phyloP scores from a whole-genome alignment of 2,113 vertebrate genomes.

The Manacus vitellinus region DNA sequence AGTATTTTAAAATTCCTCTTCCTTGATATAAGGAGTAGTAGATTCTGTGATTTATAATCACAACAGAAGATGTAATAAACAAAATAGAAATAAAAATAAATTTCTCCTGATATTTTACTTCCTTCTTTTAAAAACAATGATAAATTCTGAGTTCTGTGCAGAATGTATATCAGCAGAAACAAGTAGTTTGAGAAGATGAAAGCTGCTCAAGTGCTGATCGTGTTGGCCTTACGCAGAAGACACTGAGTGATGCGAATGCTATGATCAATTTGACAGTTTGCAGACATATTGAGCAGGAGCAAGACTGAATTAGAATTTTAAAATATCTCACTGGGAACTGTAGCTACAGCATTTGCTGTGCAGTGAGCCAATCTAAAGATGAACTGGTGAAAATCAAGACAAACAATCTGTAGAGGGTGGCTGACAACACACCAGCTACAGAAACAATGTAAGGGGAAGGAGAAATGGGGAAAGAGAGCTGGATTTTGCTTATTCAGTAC shows the following conservation, averaged over 20 bases:
- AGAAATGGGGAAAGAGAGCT: not conserved
- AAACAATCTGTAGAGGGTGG: not conserved
- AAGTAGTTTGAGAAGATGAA: not conserved
- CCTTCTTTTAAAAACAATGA: not conserved
- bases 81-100: not conserved
- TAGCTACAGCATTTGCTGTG: not conserved
- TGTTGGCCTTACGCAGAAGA: not conserved
- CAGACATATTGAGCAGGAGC: not conserved
- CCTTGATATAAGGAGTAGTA: not conserved
- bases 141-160: not conserved
- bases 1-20: not conserved
- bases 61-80: not conserved
- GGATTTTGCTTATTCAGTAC: not conserved
- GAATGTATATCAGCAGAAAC: not conserved
- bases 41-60: not conserved
- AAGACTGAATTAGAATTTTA: not conserved
- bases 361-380: not conserved
- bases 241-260: not conserved
- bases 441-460: not conserved
- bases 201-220: not conserved
- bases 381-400: not conserved
- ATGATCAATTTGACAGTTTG: not conserved
- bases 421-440: not conserved
- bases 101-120: not conserved
- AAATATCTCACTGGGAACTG: not conserved